Percentiles rank a stretch among this genome's conserved stretches.
These are phyloP conservation scores for Nymphalis c-album DNA, from an alignment of 2,888 invertebrate species.

Conservation along the genomic window DNA sequence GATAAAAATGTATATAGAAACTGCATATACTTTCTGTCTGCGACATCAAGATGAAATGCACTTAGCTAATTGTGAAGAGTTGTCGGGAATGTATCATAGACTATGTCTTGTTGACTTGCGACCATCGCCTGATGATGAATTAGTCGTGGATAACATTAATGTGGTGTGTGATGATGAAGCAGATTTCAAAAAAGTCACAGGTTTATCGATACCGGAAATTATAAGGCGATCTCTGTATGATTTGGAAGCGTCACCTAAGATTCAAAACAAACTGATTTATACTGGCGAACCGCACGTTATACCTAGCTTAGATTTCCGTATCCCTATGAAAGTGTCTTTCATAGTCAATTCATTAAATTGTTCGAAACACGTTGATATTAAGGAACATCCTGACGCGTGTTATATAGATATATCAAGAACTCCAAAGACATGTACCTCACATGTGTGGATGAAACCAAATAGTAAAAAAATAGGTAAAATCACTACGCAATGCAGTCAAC, in stretches of 20 bases:
- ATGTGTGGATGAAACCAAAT: constrained; percentile 54
- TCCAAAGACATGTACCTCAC: constrained; percentile 53
- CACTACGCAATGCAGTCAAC: constrained; percentile 45
- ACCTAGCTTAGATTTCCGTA: constrained; percentile 55
- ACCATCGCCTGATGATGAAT: constrained; percentile 63
- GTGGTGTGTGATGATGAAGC: constrained; percentile 62
- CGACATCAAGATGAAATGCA: constrained; percentile 48
- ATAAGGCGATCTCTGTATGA: constrained; percentile 52
- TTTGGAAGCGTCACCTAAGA: constrained; percentile 50
- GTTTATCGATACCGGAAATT: constrained; percentile 52
- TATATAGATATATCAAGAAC: constrained; percentile 47
- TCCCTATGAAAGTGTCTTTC: constrained; percentile 57
- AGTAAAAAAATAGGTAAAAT: constrained; percentile 51
- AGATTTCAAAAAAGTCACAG: constrained; percentile 56
- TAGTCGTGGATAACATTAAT: constrained; percentile 51
- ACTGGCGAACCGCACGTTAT: constrained; percentile 59
- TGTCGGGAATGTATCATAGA: constrained; percentile 57
- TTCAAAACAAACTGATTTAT: constrained; percentile 55
- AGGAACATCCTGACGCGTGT: constrained; percentile 48
- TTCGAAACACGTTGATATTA: constrained; percentile 48
- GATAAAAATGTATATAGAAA: constrained; percentile 64
- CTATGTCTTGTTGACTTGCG: constrained; percentile 61
- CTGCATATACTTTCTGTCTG: constrained; percentile 62
- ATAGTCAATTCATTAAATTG: constrained; percentile 59
- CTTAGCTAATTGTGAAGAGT: constrained; percentile 59